Percentiles rank a stretch among this genome's conserved stretches.
Conservation (phyloP, 2,797 vertebrate species). For the Poliocrania exsul region DNA sequence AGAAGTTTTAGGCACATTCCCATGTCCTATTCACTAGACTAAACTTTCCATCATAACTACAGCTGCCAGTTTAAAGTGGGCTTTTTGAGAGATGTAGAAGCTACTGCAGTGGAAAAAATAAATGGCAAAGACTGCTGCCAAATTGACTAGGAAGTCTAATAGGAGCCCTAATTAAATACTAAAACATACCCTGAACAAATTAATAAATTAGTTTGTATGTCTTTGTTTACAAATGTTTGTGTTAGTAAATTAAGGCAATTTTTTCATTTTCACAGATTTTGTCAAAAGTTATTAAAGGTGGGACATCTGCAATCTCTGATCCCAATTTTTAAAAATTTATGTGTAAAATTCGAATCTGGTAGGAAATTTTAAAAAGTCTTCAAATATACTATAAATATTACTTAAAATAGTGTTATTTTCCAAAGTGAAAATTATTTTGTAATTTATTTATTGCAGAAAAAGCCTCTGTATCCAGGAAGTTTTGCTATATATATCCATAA, state of each 20-base stretch:
- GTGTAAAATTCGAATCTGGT: not conserved
- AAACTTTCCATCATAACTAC: not conserved
- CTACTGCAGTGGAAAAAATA: not conserved
- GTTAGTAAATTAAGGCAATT: not conserved
- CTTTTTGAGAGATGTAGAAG: not conserved
- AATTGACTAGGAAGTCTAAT: not conserved
- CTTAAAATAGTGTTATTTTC: not conserved
- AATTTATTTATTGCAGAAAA: not conserved
- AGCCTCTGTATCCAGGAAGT: not conserved
- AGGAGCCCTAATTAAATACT: not conserved
- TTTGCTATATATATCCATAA: not conserved
- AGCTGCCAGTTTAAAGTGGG: not conserved
- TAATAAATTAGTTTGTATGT: not conserved
- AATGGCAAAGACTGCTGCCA: not conserved
- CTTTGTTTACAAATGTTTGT: not conserved
- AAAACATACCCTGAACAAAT: not conserved
- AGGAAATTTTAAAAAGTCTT: not conserved
- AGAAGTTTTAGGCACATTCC: not conserved
- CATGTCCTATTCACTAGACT: not conserved
- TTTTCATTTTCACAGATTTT: not conserved
- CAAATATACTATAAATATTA: not conserved
- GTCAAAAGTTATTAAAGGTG: not conserved
- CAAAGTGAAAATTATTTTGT: not conserved
- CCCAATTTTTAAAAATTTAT: not conserved
- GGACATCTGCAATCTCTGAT: not conserved